A percentile compares a stretch with the other conserved stretches of the same genome.
Conservation (phyloP, 1,140 invertebrate genomes). For the Solenopsis invicta region DNA sequence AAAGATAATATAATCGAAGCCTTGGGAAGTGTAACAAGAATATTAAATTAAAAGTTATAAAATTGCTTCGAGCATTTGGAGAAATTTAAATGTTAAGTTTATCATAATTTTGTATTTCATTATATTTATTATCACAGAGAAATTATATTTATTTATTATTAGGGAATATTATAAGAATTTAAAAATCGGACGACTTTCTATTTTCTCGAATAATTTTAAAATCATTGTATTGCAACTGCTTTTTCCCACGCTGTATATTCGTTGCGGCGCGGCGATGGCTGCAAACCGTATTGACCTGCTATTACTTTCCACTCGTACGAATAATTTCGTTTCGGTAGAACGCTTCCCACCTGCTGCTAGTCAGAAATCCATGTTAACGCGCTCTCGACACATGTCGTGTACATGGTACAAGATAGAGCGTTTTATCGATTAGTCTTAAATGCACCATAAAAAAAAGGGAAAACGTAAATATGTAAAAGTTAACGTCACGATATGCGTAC, state of each 20-base stretch:
- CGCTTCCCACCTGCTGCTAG: slow-evolving; percentile 24
- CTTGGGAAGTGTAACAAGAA: neutral
- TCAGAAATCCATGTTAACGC: slow-evolving; percentile 29
- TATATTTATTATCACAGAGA: neutral
- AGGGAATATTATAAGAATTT: neutral
- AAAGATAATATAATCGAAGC: neutral
- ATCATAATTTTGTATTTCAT: neutral
- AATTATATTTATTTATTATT: slow-evolving; percentile 1
- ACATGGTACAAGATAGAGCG: neutral
- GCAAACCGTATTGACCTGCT: neutral
- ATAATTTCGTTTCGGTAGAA: slow-evolving; percentile 31
- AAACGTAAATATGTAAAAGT: neutral
- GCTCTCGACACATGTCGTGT: neutral
- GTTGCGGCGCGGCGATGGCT: neutral
- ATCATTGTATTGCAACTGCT: neutral
- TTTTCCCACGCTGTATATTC: neutral
- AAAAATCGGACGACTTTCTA: neutral
- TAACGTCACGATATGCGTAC: neutral
- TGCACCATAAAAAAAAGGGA: neutral
- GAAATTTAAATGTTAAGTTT: neutral
- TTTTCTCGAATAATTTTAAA: neutral
- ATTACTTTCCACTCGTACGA: neutral
- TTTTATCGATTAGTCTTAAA: neutral
- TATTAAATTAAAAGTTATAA: neutral
- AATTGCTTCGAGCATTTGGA: neutral